Base-by-base conservation (phyloP, 2,113 vertebrate species). In the Ptychochromis oligacanthus region DNA sequence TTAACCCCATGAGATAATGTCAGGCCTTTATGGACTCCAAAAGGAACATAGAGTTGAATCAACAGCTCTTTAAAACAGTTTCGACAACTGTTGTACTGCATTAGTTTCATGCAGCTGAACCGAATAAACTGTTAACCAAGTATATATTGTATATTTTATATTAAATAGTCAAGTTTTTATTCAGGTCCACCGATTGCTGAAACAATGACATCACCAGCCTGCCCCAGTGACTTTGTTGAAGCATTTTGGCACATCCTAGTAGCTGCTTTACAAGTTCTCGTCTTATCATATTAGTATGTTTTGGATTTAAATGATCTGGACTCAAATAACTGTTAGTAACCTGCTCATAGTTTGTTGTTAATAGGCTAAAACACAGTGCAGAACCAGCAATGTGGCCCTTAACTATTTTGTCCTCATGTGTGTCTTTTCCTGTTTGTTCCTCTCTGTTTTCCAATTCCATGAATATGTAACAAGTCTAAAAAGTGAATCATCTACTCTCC, bases 401-500 rank as follows among this genome's bases (percentile, higher is more conserved):
- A 56, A 31, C 49, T 36, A 2, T 22, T 22, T 36, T 31, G 18
- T 26, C 52, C 22, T 67, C 15, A 4, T 58, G 64, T 36, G 2
- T 49, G 34, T 22, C 52, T 11, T 78, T 55, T 46, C 31, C 28
- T 74, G 67, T 79, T 59, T 79, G 20, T 77, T 62, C 7, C 15
- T 64, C 24, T 79, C 18, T 52, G 18, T 79, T 80, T 87, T 87
- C 6, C 36, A 54, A 40, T 31, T 46, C 64, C 57, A 70, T 72
- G 46, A 75, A 55, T 85, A 49, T 80, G 83, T 82, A 78, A 38
- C 82, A 87, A 43, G 65, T 43, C 24, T 46, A 26, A 67, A 77
- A 80, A 78, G 83, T 72, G 76, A 89, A 77, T 90, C 34, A 56
- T 85, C 57, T 34, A 55, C 62, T 82, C 60, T 81, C 40, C 84